Evolutionary conservation across 2,797 vertebrate genomes (phyloP), one percentile per base, ranked within the genome.

Genomic region (Myripristis murdjan): DNA sequence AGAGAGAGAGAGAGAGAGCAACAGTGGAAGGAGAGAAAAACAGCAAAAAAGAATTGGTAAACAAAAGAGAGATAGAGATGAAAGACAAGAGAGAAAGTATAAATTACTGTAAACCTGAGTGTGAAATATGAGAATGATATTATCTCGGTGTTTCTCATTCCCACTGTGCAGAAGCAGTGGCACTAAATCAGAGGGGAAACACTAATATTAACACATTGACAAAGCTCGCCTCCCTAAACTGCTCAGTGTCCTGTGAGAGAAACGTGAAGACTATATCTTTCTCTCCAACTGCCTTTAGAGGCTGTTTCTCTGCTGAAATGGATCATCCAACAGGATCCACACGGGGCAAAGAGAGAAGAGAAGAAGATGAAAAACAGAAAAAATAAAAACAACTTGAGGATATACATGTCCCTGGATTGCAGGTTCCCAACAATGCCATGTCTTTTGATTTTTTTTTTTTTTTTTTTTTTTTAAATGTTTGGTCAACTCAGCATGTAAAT

Each of bases 81-180:
- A 8, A 11, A 23, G 20, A n/a, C n/a, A 6, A 18, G 16, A 57
- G 55, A 53, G 3, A 37, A 61, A 64, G 8, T 14, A 39, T 51
- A 47, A 52, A 63, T 41, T n/a, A 65, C 70, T 81, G 49, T 62
- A 64, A 60, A 53, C 44, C 52, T 67, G 55, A 39, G 61, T 49
- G 68, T 60, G 59, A 81, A 81, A 70, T 53, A 14, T 79, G 37
- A 74, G 67, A 80, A 59, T 60, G 0, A 64, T 20, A 52, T 24
- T 10, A 60, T 64, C 8, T 64, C n/a, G 46, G 16, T 48, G 14
- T 58, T 20, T 46, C 12, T 77, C 59, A 20, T 11, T 62, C 55
- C 51, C 26, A 35, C 70, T 66, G 59, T 60, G 69, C 55, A 37
- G 58, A 11, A 69, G 69, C 33, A 22, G 18, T 5, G 16, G 51